Conservation (phyloP, 2,888 invertebrate species). For the Mechanitis mazaeus region DNA sequence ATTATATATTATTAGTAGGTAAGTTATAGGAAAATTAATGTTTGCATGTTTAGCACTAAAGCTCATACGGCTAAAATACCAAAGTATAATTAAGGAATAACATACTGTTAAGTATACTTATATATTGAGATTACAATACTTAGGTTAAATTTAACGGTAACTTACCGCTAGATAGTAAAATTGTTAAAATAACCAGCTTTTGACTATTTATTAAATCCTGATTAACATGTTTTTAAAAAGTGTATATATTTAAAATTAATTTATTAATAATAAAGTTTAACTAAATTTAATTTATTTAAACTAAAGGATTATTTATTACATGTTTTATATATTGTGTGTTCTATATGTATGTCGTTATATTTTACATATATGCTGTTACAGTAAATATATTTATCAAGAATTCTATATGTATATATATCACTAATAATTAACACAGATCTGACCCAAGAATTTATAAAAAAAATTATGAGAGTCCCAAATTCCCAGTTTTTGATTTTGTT, state of each 20-base stretch:
- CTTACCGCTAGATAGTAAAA: constrained; percentile 24
- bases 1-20: constrained; percentile 9
- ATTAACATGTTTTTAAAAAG: constrained; percentile 4
- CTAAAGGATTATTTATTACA: constrained; percentile 1
- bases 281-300: not conserved
- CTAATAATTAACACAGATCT: constrained; percentile 28
- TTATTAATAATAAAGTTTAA: not conserved
- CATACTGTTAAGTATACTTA: constrained; percentile 26
- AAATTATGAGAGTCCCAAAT: constrained; percentile 18
- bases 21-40: constrained; percentile 1
- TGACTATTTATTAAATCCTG: constrained; percentile 8
- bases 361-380: not conserved
- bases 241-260: constrained; percentile 14
- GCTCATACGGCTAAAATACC: constrained; percentile 69
- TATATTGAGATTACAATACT: constrained; percentile 14
- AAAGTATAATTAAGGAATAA: constrained; percentile 49
- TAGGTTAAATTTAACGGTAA: constrained; percentile 11
- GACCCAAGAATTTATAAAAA: constrained; percentile 17
- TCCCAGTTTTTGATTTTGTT: constrained; percentile 37
- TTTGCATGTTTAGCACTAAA: constrained; percentile 43
- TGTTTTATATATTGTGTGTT: constrained; percentile 11
- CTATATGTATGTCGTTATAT: no score
- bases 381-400: constrained; percentile 10
- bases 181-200: constrained; percentile 15
- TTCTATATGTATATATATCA: constrained; percentile 12